Evolutionary conservation across 2,797 vertebrate species (phyloP).

Genomic region (Kryptopterus vitreolus): DNA sequence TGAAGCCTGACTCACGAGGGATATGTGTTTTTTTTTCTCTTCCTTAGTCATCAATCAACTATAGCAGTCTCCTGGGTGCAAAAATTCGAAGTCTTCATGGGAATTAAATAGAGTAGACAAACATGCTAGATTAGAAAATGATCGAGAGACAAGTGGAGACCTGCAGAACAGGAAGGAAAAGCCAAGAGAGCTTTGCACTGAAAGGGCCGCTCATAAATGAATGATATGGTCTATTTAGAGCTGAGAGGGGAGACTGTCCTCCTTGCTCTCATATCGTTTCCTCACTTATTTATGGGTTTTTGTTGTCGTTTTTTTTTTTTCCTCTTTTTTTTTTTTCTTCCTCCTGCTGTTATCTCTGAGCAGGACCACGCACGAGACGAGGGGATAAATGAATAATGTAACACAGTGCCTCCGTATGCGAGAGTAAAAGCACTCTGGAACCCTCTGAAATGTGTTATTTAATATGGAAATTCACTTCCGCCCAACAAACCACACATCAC

Average conservation of each 20-base stretch:
- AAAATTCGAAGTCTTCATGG: conserved; percentile 11
- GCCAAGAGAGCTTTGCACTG: conserved; percentile 15
- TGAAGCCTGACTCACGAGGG: background rate
- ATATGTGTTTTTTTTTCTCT: background rate
- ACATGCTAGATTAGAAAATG: conserved; percentile 50
- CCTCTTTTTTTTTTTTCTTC: no score
- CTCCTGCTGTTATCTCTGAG: conserved; percentile 14
- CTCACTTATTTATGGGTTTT: conserved; percentile 27
- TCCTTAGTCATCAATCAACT: conserved; percentile 13
- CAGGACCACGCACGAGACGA: background rate
- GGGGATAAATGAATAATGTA: conserved; percentile 32
- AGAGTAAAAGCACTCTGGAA: background rate
- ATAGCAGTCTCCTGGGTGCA: conserved; percentile 17
- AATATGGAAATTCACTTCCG: background rate
- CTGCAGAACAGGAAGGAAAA: background rate
- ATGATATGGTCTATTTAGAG: conserved; percentile 35
- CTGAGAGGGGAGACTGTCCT: conserved; percentile 12
- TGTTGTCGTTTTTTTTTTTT: conserved; percentile 40
- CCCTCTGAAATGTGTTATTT: background rate
- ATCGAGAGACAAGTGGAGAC: conserved; percentile 35
- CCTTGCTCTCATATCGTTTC: conserved; percentile 19
- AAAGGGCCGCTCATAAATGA: conserved; percentile 34
- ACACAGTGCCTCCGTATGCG: background rate
- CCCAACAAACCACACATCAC: background rate
- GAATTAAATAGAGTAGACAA: conserved; percentile 41